Evolutionary conservation across 2,797 vertebrate genomes (phyloP).

Genomic region (Gallirallus australis): DNA sequence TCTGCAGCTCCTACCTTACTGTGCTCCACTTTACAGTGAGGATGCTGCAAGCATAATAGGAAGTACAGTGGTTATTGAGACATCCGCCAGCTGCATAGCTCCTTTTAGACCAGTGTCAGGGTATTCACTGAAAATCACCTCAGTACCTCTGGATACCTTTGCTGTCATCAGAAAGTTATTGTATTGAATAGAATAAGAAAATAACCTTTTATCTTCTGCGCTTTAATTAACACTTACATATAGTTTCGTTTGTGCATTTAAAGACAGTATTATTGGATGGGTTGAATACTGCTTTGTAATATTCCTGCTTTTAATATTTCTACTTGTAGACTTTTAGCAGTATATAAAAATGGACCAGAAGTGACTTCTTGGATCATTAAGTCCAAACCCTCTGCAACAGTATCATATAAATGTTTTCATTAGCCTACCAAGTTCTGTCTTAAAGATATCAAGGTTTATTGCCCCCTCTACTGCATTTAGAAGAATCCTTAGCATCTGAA

Average conservation of each 20-base stretch:
- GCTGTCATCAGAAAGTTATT: neutral
- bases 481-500: neutral
- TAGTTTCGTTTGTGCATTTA: neutral
- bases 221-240: conserved; percentile 10
- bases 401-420: conserved; percentile 12
- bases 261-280: neutral
- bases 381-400: neutral
- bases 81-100: neutral
- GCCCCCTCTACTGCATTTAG: neutral
- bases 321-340: neutral
- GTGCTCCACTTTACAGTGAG: neutral
- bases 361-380: conserved; percentile 38
- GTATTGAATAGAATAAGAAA: neutral
- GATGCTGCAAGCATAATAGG: neutral
- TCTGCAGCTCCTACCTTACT: neutral
- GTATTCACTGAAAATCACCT: neutral
- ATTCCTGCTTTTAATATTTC: neutral
- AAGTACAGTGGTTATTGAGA: neutral
- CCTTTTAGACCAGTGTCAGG: neutral
- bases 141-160: neutral
- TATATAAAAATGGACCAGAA: neutral
- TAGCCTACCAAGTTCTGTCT: neutral
- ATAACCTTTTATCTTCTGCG: neutral
- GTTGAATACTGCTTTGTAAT: neutral
- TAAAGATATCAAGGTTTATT: neutral